Evolutionary conservation across 2,113 vertebrate genomes (phyloP), one percentile per base, ranked within the genome.

Genomic region (Calyptommatus sinebrachiatus): DNA sequence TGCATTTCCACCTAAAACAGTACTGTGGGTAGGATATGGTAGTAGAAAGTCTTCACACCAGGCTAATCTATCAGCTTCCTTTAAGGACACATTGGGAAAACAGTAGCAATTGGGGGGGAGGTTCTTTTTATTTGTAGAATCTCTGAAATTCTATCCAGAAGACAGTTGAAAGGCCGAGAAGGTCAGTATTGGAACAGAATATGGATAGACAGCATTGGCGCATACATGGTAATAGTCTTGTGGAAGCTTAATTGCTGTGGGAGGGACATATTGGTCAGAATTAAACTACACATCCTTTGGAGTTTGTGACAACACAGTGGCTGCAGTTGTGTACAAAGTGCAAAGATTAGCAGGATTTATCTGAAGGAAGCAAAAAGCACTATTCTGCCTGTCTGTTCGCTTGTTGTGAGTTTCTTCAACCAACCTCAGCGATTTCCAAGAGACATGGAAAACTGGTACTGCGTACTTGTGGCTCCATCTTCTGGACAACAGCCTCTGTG

Each of bases 401-500:
- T 28, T n/a, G 62, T 65, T n/a, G 28, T n/a, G 18, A 81, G n/a
- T n/a, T 24, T 53, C 73, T 81, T 50, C 57, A 48, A 16, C 35
- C 28, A 29, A n/a, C 24, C 22, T 57, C 76, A 24, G 46, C 53
- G 2, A 10, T 77, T 8, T 41, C 18, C 41, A 60, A 20, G 31
- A 70, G 22, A 46, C 26, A 8, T 28, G 35, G 57, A 62, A 67
- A 75, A 45, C 35, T 22, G 50, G 66, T 65, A 68, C 20, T 46
- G 73, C 70, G 35, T 76, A 69, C 73, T 76, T 62, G 53, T 41
- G 75, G 73, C 79, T 69, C 79, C 79, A 81, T 75, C 79, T 81
- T 69, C 79, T 81, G 79, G 72, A 26, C 79, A 81, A 53, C 63
- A 62, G 35, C 72, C n/a, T 81, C 53, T 70, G 35, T 70, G 41